Percentiles rank a stretch among this genome's conserved stretches.
These are phyloP conservation scores for Sternotherus odoratus DNA, from an alignment of 2,797 vertebrate genomes.

Conservation along the genomic window DNA sequence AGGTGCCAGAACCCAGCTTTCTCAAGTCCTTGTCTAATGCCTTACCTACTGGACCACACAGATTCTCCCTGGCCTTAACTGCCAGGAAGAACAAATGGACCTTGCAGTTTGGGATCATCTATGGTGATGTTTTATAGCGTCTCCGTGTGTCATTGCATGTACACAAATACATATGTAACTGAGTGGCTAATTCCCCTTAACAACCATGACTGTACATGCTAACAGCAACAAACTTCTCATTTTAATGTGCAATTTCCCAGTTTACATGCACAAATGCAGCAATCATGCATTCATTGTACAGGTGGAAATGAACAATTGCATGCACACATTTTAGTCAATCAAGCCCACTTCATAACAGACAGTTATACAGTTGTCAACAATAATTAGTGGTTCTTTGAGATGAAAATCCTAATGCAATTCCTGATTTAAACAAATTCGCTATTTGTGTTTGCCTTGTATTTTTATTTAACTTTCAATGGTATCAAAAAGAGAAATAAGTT, in stretches of 20 bases:
- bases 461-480: neutral
- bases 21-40: neutral
- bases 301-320: neutral
- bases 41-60: neutral
- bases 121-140: neutral
- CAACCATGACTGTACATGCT: neutral
- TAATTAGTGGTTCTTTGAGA: neutral
- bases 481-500: neutral
- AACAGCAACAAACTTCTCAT: fast-evolving
- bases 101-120: neutral
- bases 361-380: fast-evolving
- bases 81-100: neutral
- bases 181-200: neutral
- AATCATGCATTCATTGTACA: neutral
- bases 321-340: neutral
- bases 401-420: neutral
- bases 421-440: neutral
- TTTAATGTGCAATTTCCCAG: neutral
- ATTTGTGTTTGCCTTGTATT: neutral
- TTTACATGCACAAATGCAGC: neutral
- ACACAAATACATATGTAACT: neutral
- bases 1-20: neutral
- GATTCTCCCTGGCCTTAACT: neutral
- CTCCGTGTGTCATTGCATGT: neutral
- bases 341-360: neutral